Conservation (phyloP, 2,113 vertebrate species). For the Oncorhynchus kisutch region DNA sequence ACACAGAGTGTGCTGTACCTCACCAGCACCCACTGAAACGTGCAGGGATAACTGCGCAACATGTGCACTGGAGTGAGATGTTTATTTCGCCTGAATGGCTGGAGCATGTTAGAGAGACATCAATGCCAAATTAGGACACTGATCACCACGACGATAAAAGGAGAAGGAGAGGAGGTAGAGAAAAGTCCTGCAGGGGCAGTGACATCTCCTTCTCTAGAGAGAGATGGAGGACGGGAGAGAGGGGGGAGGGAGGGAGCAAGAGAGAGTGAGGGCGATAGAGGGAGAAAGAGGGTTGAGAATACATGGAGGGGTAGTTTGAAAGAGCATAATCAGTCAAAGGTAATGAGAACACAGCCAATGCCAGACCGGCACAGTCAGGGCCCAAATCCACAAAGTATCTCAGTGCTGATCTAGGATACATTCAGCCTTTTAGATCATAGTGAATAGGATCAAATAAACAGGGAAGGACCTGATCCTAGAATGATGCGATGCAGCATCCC, state of each 20-base stretch:
- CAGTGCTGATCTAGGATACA: no score
- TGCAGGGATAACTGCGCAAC: neutral
- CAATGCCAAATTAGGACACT: conserved; percentile 37
- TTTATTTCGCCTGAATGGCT: neutral
- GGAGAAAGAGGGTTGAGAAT: neutral
- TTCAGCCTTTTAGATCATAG: no score
- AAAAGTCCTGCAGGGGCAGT: conserved; percentile 22
- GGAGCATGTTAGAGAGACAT: conserved; percentile 13
- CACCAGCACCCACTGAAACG: neutral
- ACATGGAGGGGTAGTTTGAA: neutral
- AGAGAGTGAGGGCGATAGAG: neutral
- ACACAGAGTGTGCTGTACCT: neutral
- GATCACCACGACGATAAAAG: conserved; percentile 22
- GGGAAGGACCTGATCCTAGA: no score
- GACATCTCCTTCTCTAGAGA: conserved; percentile 17
- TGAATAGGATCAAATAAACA: no score
- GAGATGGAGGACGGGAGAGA: neutral
- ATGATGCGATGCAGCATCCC: neutral
- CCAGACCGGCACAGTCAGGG: neutral
- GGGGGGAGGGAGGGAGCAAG: neutral
- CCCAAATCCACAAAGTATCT: no score
- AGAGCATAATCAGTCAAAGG: neutral
- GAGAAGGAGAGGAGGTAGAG: conserved; percentile 5
- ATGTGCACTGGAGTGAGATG: neutral
- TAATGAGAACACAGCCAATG: neutral